These are phyloP conservation scores for Cotesia glomerata DNA, from an alignment of 1,140 invertebrate species.

Conservation along the genomic window DNA sequence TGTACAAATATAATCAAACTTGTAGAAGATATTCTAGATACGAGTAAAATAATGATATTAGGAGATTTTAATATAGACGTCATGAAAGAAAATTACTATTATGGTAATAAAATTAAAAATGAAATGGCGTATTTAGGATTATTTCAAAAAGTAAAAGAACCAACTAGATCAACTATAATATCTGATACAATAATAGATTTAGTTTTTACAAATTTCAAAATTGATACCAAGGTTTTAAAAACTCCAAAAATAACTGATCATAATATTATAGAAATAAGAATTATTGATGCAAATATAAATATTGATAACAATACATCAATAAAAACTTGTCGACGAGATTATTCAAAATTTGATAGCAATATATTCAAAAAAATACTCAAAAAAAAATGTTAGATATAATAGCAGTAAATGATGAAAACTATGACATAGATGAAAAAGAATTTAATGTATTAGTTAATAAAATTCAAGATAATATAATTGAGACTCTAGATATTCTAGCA, in stretches of 20 bases:
- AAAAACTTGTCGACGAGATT: neutral
- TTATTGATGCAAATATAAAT: neutral
- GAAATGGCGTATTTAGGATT: neutral
- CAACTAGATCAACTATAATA: conserved; percentile 15
- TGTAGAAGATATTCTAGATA: too few relatives aligned
- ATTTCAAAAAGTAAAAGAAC: conserved; percentile 1
- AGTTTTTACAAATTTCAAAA: conserved; percentile 4
- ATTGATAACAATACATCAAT: neutral
- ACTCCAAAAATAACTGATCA: conserved; percentile 20
- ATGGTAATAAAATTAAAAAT: neutral
- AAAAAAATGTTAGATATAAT: neutral
- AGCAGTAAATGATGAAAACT: neutral
- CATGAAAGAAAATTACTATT: neutral
- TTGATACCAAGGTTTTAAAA: neutral
- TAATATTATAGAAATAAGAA: conserved; percentile 7
- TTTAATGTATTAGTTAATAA: neutral
- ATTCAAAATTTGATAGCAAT: neutral
- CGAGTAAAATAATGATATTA: neutral
- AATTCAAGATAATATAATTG: conserved; percentile 8
- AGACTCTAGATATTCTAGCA: conserved; percentile 2
- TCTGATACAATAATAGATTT: neutral
- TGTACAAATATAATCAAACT: too few relatives aligned
- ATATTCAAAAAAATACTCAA: neutral
- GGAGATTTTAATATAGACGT: neutral
- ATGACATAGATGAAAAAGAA: neutral